Conservation (phyloP, 2,888 invertebrate genomes). For the Automeris io region DNA sequence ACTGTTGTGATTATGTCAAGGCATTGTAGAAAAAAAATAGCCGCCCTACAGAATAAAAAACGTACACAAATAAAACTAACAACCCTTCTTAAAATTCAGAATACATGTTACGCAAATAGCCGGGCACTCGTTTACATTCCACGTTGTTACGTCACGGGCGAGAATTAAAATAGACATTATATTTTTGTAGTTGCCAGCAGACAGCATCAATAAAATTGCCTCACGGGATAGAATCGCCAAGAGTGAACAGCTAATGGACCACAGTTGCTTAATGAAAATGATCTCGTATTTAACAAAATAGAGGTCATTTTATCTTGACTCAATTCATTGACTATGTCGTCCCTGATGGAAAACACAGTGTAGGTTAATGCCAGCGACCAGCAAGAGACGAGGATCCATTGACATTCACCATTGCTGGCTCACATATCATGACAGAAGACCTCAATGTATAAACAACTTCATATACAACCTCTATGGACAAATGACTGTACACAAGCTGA, state of each 20-base stretch:
- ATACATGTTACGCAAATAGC: slow-evolving; percentile 45
- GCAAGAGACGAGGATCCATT: too few species aligned
- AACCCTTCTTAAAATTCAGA: slow-evolving; percentile 23
- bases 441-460: too few species aligned
- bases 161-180: slow-evolving; percentile 58
- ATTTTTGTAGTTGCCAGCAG: slow-evolving; percentile 68
- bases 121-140: slow-evolving; percentile 55
- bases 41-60: slow-evolving; percentile 2
- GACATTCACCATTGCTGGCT: too few species aligned
- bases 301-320: not conserved
- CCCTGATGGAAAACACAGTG: too few species aligned
- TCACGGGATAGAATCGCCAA: slow-evolving; percentile 21
- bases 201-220: slow-evolving; percentile 49
- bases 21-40: too few species aligned
- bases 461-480: too few species aligned
- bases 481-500: too few species aligned
- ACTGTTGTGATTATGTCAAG: too few species aligned
- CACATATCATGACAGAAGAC: too few species aligned
- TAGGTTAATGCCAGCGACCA: too few species aligned
- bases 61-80: slow-evolving; percentile 4
- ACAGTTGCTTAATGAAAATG: too few species aligned
- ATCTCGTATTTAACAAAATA: not conserved
- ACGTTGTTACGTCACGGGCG: slow-evolving; percentile 45
- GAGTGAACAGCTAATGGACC: slow-evolving; percentile 1
- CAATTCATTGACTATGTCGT: too few species aligned